Conservation (phyloP, 2,113 vertebrate genomes). For the Alouatta palliata region DNA sequence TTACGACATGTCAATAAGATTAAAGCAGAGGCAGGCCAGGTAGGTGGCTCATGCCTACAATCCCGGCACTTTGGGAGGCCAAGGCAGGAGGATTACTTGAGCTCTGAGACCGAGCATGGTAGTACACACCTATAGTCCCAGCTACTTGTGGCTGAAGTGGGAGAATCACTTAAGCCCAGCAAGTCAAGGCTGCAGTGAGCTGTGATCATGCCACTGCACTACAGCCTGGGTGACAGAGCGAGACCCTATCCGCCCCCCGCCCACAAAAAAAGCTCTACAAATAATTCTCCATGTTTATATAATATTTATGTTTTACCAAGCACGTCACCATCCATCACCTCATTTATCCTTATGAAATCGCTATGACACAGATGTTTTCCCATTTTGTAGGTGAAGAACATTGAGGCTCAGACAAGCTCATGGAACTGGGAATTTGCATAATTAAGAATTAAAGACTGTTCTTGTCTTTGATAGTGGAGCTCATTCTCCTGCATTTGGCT, state of each 20-base stretch:
- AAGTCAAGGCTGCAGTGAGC: background rate
- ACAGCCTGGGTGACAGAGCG: background rate
- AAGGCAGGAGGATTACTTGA: background rate
- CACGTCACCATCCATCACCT: background rate
- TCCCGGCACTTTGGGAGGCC: background rate
- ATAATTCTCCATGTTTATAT: background rate
- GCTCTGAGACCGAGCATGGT: background rate
- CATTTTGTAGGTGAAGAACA: background rate
- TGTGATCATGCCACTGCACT: background rate
- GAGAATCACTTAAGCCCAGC: background rate
- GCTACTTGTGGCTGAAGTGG: background rate
- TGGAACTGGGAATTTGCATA: background rate
- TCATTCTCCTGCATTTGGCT: background rate
- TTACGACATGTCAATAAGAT: background rate
- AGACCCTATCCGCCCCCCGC: background rate
- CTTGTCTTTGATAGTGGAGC: background rate
- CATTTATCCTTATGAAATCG: background rate
- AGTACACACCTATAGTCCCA: background rate
- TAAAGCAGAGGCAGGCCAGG: background rate
- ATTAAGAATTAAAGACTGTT: background rate
- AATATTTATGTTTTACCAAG: background rate
- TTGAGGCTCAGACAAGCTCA: background rate
- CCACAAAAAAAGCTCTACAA: background rate
- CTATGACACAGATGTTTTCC: background rate
- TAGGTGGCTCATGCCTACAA: background rate